A percentile compares a stretch with the other conserved stretches of the same genome.
phyloP scores from a whole-genome alignment of 2,797 vertebrate genomes.

The Micrastur ruficollis region DNA sequence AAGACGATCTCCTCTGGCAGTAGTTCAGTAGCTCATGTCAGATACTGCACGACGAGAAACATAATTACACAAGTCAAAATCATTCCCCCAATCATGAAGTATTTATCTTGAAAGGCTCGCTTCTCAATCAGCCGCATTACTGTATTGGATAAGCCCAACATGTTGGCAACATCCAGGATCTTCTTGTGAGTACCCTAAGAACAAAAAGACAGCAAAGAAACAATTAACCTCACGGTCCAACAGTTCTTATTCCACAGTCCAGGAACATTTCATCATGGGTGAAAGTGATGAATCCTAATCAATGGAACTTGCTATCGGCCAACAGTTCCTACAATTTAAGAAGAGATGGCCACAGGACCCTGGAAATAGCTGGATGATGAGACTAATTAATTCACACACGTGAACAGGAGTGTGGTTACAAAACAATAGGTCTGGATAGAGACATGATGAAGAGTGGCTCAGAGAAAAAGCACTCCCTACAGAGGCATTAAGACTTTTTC shows the following conservation, averaged over 20 bases:
- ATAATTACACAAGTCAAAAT: constrained; percentile 91
- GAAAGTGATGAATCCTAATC: neutral
- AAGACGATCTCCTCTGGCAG: neutral
- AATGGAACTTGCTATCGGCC: neutral
- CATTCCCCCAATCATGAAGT: constrained; percentile 97
- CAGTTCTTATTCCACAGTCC: neutral
- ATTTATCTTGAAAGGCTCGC: constrained; percentile 93
- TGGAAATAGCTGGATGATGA: neutral
- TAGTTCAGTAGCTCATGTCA: constrained; percentile 80
- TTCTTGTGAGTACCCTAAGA: constrained; percentile 93
- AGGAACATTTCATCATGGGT: neutral
- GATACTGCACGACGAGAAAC: constrained; percentile 90
- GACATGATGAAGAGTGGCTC: neutral
- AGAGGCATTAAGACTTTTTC: neutral
- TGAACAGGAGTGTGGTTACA: neutral
- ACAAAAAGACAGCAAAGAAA: neutral
- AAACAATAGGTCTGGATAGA: neutral
- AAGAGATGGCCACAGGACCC: neutral
- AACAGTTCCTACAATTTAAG: neutral
- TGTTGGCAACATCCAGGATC: constrained; percentile 97
- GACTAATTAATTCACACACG: neutral
- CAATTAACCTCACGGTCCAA: neutral
- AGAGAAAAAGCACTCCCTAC: neutral
- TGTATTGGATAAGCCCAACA: constrained; percentile 94
- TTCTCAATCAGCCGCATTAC: constrained; percentile 97